Base-by-base conservation (phyloP, 2,797 vertebrate species). In the Bradypus variegatus region DNA sequence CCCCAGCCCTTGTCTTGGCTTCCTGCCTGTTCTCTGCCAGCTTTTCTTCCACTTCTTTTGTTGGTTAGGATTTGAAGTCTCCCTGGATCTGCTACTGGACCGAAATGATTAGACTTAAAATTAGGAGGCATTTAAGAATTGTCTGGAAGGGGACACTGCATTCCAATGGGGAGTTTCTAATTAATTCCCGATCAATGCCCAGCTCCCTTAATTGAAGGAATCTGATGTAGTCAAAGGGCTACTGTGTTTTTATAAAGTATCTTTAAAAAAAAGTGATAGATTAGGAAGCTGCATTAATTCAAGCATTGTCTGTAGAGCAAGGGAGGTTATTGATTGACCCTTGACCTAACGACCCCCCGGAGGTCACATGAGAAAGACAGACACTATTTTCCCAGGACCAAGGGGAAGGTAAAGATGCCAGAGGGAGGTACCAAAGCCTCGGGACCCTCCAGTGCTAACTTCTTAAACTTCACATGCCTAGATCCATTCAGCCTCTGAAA, bases 51-150 rank as follows among this genome's bases (percentile, higher is more conserved):
- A 50, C 38, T 12, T 55, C 67, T 93, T n/a, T 33, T 36, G 72
- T 80, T 86, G 79, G 53, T 76, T 87, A 92, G 19, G 27, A 62
- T 85, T 41, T 27, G 1, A 55, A 88, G 38, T 91, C 70, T 69
- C 79, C 45, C 55, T 45, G 83, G 75, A 53, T 79, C 29, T 45
- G 64, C 72, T 69, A 23, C 88, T 80, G 53, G 29, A 45, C 78
- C 81, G 55, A 36, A 82, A 77, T 8, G 36, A 94, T 77, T 88
- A 78, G 6, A 41, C 58, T 94, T 79, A 89, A 80, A 89, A 85
- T 88, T 41, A 67, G 62, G 86, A 78, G 41, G 15, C 21, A 70
- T 27, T 45, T 27, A 84, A 73, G 81, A 67, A 65, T 31, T 90
- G 62, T 69, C 67, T 72, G 38, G 86, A 92, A 70, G 29, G 16